Base-by-base conservation (phyloP, 2,113 vertebrate species). In the Psephotus haematonotus region DNA sequence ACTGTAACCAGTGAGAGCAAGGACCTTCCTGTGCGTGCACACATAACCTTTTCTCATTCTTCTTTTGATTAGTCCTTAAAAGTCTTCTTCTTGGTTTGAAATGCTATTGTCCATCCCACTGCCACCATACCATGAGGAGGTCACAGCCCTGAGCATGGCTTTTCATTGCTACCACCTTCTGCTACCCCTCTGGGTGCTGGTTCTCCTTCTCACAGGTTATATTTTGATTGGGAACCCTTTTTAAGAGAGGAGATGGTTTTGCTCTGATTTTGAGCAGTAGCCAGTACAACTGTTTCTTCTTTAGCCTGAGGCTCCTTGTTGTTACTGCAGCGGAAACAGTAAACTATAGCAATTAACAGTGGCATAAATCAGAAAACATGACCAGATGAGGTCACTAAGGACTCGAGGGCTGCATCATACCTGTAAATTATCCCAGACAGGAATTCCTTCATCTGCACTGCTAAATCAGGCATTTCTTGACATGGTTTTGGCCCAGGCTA, bases 381-480 rank as follows among this genome's bases (percentile, higher is more conserved):
- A 90, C 68, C 69, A 60, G 90, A 79, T 0, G 3, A 88, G 88
- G 92, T 89, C 94, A 92, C 39, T 0, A 7, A 91, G 81, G 72
- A 39, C 88, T 86, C 1, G 0, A 92, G 89, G 69, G 77, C 72
- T 84, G 65, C 91, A 91, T 81, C 86, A 49, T 59, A 83, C 24
- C 64, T 50, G 23, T 89, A 47, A 93, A 95, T 92, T 82, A 92
- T 70, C 76, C 79, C 46, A 31, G 94, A 84, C 86, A 95, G 88
- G 83, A 93, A 94, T 83, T 94, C 83, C 80, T 90, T 81, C 88
- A 87, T 85, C 37, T 0, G 0, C 64, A 46, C 31, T 25, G 25
- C 50, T 80, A 37, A 92, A 55, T 35, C 10, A 28, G 93, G 49
- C 3, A 0, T 46, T 93, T 72, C 86, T 91, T 86, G 83, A 55